Conservation (phyloP, 2,888 invertebrate species). For the Oithona nana region DNA sequence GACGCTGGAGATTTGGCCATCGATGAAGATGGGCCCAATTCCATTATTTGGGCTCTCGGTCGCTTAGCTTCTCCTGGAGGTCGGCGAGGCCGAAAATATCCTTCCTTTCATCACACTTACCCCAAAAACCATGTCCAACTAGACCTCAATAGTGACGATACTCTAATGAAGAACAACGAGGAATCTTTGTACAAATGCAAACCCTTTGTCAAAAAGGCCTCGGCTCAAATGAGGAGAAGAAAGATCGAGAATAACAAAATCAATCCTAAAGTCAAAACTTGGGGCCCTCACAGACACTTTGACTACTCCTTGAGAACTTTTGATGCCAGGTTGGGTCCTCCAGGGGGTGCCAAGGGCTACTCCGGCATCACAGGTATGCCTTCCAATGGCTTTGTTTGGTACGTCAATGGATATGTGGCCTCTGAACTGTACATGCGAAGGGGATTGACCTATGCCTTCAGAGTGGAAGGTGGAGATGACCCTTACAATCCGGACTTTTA, state of each 20-base stretch:
- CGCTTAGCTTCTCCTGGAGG: conserved; percentile 39
- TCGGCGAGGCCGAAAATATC: conserved; percentile 38
- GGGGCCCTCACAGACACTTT: conserved; percentile 34
- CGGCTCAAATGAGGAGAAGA: not conserved
- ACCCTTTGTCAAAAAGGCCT: not conserved
- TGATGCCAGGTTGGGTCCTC: conserved; percentile 59
- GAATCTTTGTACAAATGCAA: not conserved
- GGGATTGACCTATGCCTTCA: conserved; percentile 64
- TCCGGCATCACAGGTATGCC: conserved; percentile 36
- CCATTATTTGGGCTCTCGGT: conserved; percentile 66
- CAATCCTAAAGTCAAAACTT: conserved; percentile 24
- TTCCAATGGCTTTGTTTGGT: conserved; percentile 57
- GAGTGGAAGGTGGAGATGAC: conserved; percentile 63
- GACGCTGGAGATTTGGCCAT: conserved; percentile 57
- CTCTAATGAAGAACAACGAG: not conserved
- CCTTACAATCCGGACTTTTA: conserved; percentile 64
- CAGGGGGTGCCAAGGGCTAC: conserved; percentile 59
- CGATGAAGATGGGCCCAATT: conserved; percentile 38
- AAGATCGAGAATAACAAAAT: not conserved
- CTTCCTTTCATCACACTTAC: conserved; percentile 61
- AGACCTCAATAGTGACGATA: conserved; percentile 33
- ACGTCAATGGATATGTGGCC: conserved; percentile 69
- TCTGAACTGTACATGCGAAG: conserved; percentile 71
- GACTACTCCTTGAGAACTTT: conserved; percentile 50
- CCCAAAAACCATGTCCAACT: conserved; percentile 48